Evolutionary conservation across 2,113 vertebrate species (phyloP).

Genomic region (Aleadryas rufinucha): DNA sequence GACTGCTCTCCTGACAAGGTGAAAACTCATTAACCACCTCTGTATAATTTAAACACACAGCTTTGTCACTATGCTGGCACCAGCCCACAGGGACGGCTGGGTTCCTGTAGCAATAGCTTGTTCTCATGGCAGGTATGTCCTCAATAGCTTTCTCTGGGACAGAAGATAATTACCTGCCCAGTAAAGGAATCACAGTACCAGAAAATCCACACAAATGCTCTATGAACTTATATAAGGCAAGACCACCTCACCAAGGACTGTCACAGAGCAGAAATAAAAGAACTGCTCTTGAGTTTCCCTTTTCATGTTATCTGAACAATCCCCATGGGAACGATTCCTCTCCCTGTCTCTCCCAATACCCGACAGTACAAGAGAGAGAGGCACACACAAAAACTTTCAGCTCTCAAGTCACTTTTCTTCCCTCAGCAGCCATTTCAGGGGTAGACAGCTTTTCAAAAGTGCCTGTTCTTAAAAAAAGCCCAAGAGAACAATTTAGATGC

Average conservation of each 20-base stretch:
- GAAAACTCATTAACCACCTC: not conserved
- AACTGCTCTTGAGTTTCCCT: not conserved
- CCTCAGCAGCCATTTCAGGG: not conserved
- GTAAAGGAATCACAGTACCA: not conserved
- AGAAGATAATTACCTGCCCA: slow-evolving; percentile 14
- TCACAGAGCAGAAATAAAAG: not conserved
- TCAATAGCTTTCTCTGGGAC: slow-evolving; percentile 42
- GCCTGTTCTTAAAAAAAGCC: not conserved
- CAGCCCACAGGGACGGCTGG: not conserved
- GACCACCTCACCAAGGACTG: not conserved
- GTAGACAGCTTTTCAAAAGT: not conserved
- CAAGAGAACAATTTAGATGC: not conserved
- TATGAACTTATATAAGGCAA: not conserved
- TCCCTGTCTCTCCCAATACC: not conserved
- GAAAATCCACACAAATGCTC: not conserved
- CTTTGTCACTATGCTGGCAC: not conserved
- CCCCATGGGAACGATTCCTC: not conserved
- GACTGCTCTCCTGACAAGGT: not conserved
- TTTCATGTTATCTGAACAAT: not conserved
- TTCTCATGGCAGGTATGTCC: not conserved
- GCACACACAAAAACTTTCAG: not conserved
- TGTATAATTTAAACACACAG: not conserved
- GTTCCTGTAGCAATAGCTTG: not conserved
- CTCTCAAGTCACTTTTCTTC: not conserved
- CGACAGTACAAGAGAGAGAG: accelerated